phyloP scores from a whole-genome alignment of 1,140 invertebrate genomes.

The Nixonia krombeini region DNA sequence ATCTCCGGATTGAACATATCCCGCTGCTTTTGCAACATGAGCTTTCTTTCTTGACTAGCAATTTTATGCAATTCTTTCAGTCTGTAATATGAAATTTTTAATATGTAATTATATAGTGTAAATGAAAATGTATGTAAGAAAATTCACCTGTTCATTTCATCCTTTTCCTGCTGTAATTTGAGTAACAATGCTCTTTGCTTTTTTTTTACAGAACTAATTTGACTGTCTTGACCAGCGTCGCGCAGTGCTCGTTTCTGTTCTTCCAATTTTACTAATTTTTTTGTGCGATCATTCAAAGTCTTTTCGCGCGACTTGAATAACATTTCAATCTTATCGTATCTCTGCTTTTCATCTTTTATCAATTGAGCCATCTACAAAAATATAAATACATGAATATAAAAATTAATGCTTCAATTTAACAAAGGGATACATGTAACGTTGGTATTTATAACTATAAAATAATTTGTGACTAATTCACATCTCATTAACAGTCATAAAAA shows the following conservation, averaged over 20 bases:
- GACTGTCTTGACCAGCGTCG: constrained; percentile 71
- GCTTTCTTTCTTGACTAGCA: constrained; percentile 68
- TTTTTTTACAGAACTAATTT: constrained; percentile 72
- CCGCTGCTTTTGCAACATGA: constrained; percentile 68
- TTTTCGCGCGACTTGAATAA: constrained; percentile 73
- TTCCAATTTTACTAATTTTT: constrained; percentile 73
- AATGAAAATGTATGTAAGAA: neutral
- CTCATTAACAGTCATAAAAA: too few species aligned
- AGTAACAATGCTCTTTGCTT: constrained; percentile 71
- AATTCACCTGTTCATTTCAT: constrained; percentile 71
- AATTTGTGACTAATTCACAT: too few species aligned
- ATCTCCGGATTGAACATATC: constrained; percentile 71
- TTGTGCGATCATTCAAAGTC: constrained; percentile 74
- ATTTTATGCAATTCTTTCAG: constrained; percentile 67
- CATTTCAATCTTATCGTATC: constrained; percentile 71
- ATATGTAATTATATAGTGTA: neutral
- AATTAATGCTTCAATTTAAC: too few species aligned
- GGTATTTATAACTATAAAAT: too few species aligned
- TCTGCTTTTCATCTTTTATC: constrained; percentile 67
- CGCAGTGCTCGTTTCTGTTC: constrained; percentile 71
- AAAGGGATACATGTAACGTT: too few species aligned
- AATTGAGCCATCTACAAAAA: constrained; percentile 65
- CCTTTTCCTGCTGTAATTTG: constrained; percentile 72
- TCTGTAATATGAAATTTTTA: constrained; percentile 39
- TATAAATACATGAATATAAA: too few species aligned